Evolutionary conservation across 2,113 vertebrate genomes (phyloP).

Genomic region (Pimephales promelas): DNA sequence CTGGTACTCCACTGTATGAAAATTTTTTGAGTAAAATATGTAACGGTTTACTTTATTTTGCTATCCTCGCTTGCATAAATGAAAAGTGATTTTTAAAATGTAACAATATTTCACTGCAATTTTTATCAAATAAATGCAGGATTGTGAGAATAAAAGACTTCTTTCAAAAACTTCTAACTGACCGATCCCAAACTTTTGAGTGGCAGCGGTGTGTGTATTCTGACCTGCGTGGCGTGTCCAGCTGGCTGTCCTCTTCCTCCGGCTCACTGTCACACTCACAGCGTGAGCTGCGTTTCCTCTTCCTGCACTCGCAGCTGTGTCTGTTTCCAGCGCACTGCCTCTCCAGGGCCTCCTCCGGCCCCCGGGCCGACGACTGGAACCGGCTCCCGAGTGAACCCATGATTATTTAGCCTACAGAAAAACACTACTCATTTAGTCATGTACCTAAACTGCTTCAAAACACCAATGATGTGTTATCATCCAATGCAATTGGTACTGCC

Average conservation of each 20-base stretch:
- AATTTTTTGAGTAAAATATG: no score
- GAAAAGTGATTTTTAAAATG: neutral
- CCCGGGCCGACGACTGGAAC: constrained; percentile 68
- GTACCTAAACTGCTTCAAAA: neutral
- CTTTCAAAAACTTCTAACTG: neutral
- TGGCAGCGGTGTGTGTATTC: neutral
- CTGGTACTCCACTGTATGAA: no score
- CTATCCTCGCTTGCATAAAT: no score
- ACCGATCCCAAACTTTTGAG: neutral
- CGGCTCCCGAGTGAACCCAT: constrained; percentile 78
- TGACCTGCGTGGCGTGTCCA: constrained; percentile 80
- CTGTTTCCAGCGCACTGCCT: constrained; percentile 59
- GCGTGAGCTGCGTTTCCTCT: constrained; percentile 76
- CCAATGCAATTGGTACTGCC: neutral
- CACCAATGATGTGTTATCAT: neutral
- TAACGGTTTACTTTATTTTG: no score
- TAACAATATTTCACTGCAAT: neutral
- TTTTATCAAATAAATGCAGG: neutral
- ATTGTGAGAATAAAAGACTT: neutral
- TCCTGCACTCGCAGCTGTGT: constrained; percentile 77
- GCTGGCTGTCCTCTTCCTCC: constrained; percentile 76
- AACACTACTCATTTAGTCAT: neutral
- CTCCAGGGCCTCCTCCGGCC: constrained; percentile 64
- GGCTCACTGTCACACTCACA: constrained; percentile 78
- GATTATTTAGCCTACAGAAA: constrained; percentile 38